Conservation (phyloP, 2,797 vertebrate species). For the Fistularia tabacaria region DNA sequence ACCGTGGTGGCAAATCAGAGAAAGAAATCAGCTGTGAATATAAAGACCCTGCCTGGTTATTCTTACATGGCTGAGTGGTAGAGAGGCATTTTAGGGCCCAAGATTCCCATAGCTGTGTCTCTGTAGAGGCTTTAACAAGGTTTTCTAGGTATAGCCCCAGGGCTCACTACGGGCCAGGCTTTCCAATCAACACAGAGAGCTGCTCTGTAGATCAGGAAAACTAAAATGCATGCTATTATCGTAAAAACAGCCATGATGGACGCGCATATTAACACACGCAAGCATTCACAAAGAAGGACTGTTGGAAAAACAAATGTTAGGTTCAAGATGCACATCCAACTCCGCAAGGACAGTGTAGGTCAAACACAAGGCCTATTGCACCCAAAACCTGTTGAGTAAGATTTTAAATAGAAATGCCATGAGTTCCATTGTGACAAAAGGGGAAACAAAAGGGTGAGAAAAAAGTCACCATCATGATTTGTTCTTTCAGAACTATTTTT, state of each 20-base stretch:
- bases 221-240: constrained; percentile 21
- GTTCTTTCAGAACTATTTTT: too few relatives aligned
- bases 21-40: not conserved
- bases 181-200: constrained; percentile 18
- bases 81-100: constrained; percentile 10
- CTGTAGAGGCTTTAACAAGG: constrained; percentile 24
- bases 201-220: constrained; percentile 10
- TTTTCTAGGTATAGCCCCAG: constrained; percentile 20
- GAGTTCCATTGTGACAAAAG: too few relatives aligned
- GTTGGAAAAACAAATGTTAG: too few relatives aligned
- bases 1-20: not conserved
- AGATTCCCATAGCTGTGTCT: constrained; percentile 22
- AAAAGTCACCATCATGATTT: too few relatives aligned
- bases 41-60: not conserved
- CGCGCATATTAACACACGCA: not conserved
- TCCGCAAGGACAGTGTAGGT: too few relatives aligned
- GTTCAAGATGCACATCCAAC: too few relatives aligned
- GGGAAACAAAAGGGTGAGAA: too few relatives aligned
- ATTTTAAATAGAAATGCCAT: too few relatives aligned
- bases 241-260: constrained; percentile 4
- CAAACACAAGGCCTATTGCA: too few relatives aligned
- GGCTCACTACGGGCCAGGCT: constrained; percentile 29
- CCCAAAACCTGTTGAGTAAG: too few relatives aligned
- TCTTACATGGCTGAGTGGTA: not conserved
- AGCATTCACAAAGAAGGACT: too few relatives aligned